Evolutionary conservation across 1,140 invertebrate species (phyloP).

Genomic region (Dufourea novaeangliae): DNA sequence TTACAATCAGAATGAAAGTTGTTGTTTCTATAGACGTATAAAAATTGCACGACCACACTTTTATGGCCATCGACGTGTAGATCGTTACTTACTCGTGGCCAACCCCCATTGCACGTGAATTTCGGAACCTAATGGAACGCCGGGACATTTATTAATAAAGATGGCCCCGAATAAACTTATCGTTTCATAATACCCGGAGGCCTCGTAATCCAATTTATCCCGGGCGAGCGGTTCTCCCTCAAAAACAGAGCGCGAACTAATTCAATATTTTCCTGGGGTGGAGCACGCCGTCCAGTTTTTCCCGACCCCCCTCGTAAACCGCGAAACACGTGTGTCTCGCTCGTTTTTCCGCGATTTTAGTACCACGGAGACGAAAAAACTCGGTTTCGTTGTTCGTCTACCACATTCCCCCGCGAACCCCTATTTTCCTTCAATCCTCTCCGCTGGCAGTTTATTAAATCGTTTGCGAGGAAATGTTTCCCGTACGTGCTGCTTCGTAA

Average conservation of each 20-base stretch:
- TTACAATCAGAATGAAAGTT: too few species aligned
- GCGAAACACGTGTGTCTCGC: background rate
- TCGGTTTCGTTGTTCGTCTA: background rate
- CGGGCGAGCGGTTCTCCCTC: background rate
- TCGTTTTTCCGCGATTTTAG: constrained; percentile 9
- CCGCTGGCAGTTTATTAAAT: background rate
- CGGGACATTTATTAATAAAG: constrained; percentile 4
- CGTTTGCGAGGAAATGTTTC: too few species aligned
- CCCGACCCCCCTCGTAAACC: background rate
- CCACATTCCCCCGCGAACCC: background rate
- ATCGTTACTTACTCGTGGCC: background rate
- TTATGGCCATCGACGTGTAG: background rate
- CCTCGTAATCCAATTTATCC: constrained; percentile 5
- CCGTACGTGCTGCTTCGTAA: too few species aligned
- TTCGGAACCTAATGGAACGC: constrained; percentile 4
- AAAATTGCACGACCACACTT: background rate
- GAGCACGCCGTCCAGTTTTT: background rate
- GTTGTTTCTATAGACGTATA: too few species aligned
- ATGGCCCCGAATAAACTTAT: background rate
- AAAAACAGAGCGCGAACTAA: constrained; percentile 14
- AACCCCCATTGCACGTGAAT: background rate
- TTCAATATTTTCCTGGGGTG: constrained; percentile 21
- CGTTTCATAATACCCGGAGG: constrained; percentile 1
- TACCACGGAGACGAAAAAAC: background rate
- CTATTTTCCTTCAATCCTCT: background rate